Base-by-base conservation (phyloP, 2,888 invertebrate species). In the Melanchra persicariae region DNA sequence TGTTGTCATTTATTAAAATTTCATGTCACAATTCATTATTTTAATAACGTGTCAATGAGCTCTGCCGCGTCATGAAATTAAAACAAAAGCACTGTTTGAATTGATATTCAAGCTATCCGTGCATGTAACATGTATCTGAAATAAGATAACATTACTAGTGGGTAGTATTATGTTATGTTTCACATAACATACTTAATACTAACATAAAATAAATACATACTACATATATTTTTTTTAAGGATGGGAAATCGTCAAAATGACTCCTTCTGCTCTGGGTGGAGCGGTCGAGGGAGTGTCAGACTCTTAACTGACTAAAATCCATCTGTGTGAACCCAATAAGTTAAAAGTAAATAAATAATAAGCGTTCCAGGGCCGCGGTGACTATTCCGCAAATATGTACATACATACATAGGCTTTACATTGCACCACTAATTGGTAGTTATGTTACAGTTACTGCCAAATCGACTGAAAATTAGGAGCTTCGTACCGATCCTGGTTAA, bases 21-120 rank as follows among this genome's bases (percentile, higher is more conserved):
- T n/a, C n/a, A 58, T 61, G 61, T 77, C 70, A 70, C 52, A 26
- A 43, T 60, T 70, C 7, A 61, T 77, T 70, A 47, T 47, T 52
- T 77, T 10, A 62, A 70, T 77, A 58, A 52, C 40, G 70, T 62
- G 57, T 52, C 45, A 77, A 52, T 47, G 30, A 62, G 61, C 45
- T n/a, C 12, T 24, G 43, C 19, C 17, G 24, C 12, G 45, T 45
- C 72, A 78, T 55, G 17, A 22, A 79, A 74, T 65, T 61, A 45
- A 49, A 49, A 79, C 49, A 75, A 47, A 52, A 58, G 22, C 34
- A 47, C 59, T 59, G 40, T 54, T 62, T n/a, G 24, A 75, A 45
- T 26, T 37, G 37, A 37, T 37, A 55, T 55, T 55, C 15, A 52
- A 24, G 2, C n/a, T 58, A 51, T 34, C 12, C 6, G 15, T 30